Evolutionary conservation across 2,113 vertebrate genomes (phyloP), one percentile per base, ranked within the genome.

Genomic region (Chionis minor): DNA sequence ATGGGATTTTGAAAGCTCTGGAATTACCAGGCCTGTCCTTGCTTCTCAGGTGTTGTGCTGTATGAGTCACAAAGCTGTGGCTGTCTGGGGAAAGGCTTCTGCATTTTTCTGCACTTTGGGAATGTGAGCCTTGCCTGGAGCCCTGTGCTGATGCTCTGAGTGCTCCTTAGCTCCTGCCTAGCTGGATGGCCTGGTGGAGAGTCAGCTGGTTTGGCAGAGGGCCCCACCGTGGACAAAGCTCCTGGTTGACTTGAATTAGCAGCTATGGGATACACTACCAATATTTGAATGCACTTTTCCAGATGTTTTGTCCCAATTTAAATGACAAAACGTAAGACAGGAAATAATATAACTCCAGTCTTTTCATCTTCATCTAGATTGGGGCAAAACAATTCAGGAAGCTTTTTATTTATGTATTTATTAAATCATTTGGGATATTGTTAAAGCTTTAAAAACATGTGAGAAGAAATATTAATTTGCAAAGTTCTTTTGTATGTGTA

Each of bases 21-120:
- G 40, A 47, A 35, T 67, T 65, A 28, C 4, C 13, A 52, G 45
- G n/a, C n/a, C 52, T 82, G 13, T 63, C 27, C 14, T 72, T 6
- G 1, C 12, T 32, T 54, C 6, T 19, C 3, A 1, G n/a, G 10
- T 7, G 2, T 69, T n/a, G 21, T 51, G 42, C 40, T 74, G 21
- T 69, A 52, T 28, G 59, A 52, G 16, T 55, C 0, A 0, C 71
- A 83, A 65, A 81, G 24, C 49, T 90, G 32, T 32, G 13, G 4
- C 22, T 84, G 27, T 66, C 17, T 42, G 54, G 35, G 38, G 58
- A 65, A 89, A n/a, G 2, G 13, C 13, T 91, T 72, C 24, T 45
- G 84, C 6, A 27, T 75, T 88, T 56, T 74, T 75, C 52, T 42
- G 26, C 3, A 0, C 22, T 79, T 74, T 38, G 14, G 28, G 38